phyloP scores from a whole-genome alignment of 2,797 vertebrate genomes.

The Sarcophilus harrisii region DNA sequence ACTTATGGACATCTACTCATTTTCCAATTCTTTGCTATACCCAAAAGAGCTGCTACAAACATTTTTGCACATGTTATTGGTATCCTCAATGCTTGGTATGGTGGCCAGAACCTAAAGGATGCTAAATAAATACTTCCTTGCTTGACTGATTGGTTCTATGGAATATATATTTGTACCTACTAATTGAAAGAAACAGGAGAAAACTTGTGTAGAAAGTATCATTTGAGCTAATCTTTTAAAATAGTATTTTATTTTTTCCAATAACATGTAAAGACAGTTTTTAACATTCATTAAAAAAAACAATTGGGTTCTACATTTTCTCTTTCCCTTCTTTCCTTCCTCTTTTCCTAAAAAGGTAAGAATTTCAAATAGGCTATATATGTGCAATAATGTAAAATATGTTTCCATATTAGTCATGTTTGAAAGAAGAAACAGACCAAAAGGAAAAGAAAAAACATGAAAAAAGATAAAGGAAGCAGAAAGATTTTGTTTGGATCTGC shows the following conservation, averaged over 20 bases:
- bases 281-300: background rate
- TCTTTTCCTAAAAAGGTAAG: background rate
- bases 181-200: background rate
- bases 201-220: background rate
- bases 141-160: background rate
- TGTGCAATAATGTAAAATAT: background rate
- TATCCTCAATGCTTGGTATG: background rate
- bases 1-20: too few relatives aligned
- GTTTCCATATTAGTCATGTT: background rate
- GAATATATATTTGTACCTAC: background rate
- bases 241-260: background rate
- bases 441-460: background rate
- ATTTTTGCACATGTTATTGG: background rate
- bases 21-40: too few relatives aligned
- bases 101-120: background rate
- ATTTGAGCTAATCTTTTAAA: background rate
- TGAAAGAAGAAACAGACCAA: background rate
- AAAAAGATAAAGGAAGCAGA: background rate
- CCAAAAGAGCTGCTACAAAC: too few relatives aligned
- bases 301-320: background rate
- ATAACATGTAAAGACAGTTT: background rate
- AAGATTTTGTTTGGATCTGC: background rate
- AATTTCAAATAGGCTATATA: background rate
- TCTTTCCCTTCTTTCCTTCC: background rate
- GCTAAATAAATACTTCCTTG: background rate